Conservation (phyloP, 2,797 vertebrate genomes). For the Mareca penelope region DNA sequence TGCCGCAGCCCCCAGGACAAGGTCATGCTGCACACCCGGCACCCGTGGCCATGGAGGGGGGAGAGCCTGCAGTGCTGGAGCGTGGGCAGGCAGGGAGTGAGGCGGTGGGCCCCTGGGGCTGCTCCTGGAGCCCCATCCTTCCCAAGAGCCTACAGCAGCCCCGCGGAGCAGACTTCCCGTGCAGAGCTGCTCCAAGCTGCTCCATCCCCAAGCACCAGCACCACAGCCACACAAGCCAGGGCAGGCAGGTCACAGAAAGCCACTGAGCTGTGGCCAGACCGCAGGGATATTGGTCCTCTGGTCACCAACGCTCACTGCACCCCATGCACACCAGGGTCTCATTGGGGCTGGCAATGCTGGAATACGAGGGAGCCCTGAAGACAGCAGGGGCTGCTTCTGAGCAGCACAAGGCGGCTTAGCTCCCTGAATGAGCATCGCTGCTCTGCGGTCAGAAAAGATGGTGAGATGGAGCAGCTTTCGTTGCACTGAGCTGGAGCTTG, state of each 20-base stretch:
- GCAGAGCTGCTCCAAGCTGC: background rate
- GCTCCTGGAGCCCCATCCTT: background rate
- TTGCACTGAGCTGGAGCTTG: accelerated
- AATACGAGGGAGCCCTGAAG: background rate
- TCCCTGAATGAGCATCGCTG: accelerated
- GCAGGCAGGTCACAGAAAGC: accelerated
- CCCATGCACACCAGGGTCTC: background rate
- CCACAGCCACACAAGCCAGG: background rate
- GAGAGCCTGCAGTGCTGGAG: background rate
- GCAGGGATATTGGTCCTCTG: background rate
- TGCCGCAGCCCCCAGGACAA: background rate
- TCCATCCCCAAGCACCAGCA: background rate
- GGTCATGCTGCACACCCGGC: background rate
- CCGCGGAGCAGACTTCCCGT: background rate
- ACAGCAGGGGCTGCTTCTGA: accelerated
- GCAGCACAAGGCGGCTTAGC: background rate
- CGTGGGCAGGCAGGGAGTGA: accelerated
- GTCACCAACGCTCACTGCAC: accelerated
- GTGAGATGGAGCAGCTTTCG: background rate
- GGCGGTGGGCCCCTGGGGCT: accelerated
- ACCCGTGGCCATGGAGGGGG: background rate
- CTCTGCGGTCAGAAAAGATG: accelerated
- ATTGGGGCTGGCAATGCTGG: background rate
- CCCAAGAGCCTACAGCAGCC: background rate
- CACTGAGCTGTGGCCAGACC: background rate